phyloP scores from a whole-genome alignment of 2,113 vertebrate genomes.

The Pipa parva region DNA sequence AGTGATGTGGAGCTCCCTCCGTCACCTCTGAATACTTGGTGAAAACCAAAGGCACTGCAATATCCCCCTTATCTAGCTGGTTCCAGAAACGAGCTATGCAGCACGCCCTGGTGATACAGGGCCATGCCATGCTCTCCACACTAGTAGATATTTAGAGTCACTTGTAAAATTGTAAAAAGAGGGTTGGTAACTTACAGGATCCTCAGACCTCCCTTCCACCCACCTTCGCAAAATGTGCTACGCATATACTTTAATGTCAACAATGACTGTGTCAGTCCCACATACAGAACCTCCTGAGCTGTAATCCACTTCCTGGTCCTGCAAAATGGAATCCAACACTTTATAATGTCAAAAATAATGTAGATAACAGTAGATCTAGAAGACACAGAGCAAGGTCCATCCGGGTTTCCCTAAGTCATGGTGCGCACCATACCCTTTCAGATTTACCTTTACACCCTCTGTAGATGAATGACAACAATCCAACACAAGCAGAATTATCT shows the following conservation, averaged over 20 bases:
- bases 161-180: not conserved
- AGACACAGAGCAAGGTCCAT: not conserved
- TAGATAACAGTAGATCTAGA: too few relatives aligned
- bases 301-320: not conserved
- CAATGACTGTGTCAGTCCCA: not conserved
- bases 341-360: too few relatives aligned
- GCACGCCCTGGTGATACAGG: slow-evolving; percentile 93
- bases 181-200: not conserved
- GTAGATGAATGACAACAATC: too few relatives aligned
- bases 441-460: too few relatives aligned
- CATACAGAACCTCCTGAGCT: not conserved
- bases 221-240: not conserved
- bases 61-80: slow-evolving; percentile 93
- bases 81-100: slow-evolving; percentile 97
- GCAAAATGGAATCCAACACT: too few relatives aligned
- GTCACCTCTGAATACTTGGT: slow-evolving; percentile 90
- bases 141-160: not conserved
- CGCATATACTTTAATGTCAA: not conserved
- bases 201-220: slow-evolving; percentile 3
- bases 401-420: not conserved
- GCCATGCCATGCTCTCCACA: slow-evolving; percentile 82
- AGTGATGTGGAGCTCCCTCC: slow-evolving; percentile 58
- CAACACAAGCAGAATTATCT: too few relatives aligned
- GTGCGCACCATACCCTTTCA: too few relatives aligned
- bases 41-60: slow-evolving; percentile 90